These are phyloP conservation scores for Tricholauxania praeusta DNA, from an alignment of 2,888 invertebrate genomes.

Conservation along the genomic window DNA sequence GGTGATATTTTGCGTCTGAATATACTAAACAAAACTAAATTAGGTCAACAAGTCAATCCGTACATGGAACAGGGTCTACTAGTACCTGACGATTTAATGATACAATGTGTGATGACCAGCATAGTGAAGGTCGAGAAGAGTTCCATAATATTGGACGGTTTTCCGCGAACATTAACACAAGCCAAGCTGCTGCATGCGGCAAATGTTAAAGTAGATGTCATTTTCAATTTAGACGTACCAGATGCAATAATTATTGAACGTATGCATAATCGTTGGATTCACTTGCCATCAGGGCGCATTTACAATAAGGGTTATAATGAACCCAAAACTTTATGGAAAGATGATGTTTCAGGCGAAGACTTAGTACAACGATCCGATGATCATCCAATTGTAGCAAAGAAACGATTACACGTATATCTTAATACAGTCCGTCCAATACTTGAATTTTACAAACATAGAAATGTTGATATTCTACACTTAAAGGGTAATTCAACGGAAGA, in stretches of 20 bases:
- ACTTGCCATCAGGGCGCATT: constrained; percentile 86
- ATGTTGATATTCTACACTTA: constrained; percentile 81
- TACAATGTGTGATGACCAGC: constrained; percentile 76
- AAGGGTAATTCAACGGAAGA: constrained; percentile 86
- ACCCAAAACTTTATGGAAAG: constrained; percentile 78
- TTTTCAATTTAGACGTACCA: constrained; percentile 87
- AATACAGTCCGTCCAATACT: constrained; percentile 80
- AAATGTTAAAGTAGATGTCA: constrained; percentile 75
- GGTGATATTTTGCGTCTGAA: constrained; percentile 87
- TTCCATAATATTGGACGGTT: constrained; percentile 78
- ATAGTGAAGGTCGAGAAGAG: constrained; percentile 74
- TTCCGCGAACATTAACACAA: constrained; percentile 80
- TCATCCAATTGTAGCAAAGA: constrained; percentile 82
- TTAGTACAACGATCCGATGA: constrained; percentile 89
- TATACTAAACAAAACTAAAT: constrained; percentile 77
- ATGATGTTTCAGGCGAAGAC: constrained; percentile 89
- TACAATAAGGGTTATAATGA: constrained; percentile 92
- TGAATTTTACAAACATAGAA: constrained; percentile 75
- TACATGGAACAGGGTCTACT: constrained; percentile 80
- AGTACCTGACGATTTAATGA: constrained; percentile 87
- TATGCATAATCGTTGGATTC: constrained; percentile 87
- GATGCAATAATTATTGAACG: constrained; percentile 82
- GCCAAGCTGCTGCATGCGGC: constrained; percentile 78
- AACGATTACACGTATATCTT: constrained; percentile 81
- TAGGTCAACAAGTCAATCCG: constrained; percentile 76